Base-by-base conservation (phyloP, 2,888 invertebrate genomes). In the Cheilosia soror region DNA sequence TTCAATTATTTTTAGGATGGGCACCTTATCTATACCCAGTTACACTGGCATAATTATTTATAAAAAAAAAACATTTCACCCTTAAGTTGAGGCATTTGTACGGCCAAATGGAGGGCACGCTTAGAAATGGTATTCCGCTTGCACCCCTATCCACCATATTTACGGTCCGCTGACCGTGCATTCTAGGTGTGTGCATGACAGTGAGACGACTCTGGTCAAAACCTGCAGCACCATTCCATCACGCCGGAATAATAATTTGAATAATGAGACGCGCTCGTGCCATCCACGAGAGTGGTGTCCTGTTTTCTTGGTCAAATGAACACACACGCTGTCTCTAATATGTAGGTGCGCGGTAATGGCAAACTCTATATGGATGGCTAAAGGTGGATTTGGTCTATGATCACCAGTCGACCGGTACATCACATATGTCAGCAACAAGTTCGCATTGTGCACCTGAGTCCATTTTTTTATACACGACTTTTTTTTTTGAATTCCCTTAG, bases 371-470 rank as follows among this genome's bases (percentile, higher is more conserved):
- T 37, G 37, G 9, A 49, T 66, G 79, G 40, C 44, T 65, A 27
- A 65, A 75, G 44, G 55, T 71, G 85, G 85, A 85, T 81, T 85
- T 85, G 85, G 85, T 85, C 85, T 85, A 85, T 85, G 85, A 85
- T 77, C 85, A 85, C 85, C 81, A 85, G 68, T 85, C 85, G 72
- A 85, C 85, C 85, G 85, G 85, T 85, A 85, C 85, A 76, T 76
- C 85, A 85, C 85, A 85, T 81, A 77, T 85, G 85, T 76, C 81
- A 85, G 85, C 85, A 85, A 85, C 85, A 85, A 85, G 85, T 85
- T 75, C 55, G 33, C 42, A 11, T 31, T 62, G 71, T 76, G 72
- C 80, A 85, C 85, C 81, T 81, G 81, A 84, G 66, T 65, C 66
- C 9, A 13, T 31, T 44, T 44, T 66, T 57, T 60, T 51, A 3